A percentile compares a stretch with the other conserved stretches of the same genome.
These are phyloP conservation scores for Aphelenchoides avenae DNA, from an alignment of 1,140 invertebrate species.

Conservation along the genomic window DNA sequence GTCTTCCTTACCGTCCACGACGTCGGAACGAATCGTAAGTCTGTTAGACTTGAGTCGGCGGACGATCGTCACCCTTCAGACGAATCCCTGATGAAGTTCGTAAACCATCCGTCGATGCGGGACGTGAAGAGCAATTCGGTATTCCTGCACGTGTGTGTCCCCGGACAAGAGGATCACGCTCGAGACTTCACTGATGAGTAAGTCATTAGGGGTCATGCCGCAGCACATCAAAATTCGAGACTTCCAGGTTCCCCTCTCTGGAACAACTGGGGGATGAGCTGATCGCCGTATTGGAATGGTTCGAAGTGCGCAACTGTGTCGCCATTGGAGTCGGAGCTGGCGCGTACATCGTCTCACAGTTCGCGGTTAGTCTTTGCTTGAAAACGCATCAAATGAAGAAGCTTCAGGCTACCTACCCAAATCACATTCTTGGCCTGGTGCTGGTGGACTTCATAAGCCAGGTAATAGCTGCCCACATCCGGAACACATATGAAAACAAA, in stretches of 20 bases:
- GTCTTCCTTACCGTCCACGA: slow-evolving; percentile 9
- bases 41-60: no score
- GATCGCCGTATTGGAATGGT: slow-evolving; percentile 1
- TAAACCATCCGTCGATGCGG: background rate
- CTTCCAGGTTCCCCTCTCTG: slow-evolving; percentile 6
- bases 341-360: slow-evolving; percentile 3
- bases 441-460: slow-evolving; percentile 7
- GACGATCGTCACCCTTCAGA: no score
- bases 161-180: slow-evolving; percentile 6
- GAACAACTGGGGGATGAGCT: slow-evolving; percentile 3
- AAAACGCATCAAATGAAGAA: background rate
- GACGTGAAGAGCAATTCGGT: background rate
- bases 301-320: slow-evolving; percentile 6
- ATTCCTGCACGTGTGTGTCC: slow-evolving; percentile 12
- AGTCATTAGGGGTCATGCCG: background rate
- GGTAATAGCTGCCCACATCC: slow-evolving; percentile 2
- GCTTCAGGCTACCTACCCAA: slow-evolving; percentile 1
- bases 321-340: slow-evolving; percentile 6
- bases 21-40: background rate
- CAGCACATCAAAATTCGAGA: background rate
- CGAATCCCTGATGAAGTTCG: slow-evolving; percentile 3
- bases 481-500: slow-evolving; percentile 1
- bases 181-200: background rate
- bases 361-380: background rate
- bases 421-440: slow-evolving; percentile 1